Conservation (phyloP, 64 coral and sea anemone species). For the Astreopora myriophthalma region DNA sequence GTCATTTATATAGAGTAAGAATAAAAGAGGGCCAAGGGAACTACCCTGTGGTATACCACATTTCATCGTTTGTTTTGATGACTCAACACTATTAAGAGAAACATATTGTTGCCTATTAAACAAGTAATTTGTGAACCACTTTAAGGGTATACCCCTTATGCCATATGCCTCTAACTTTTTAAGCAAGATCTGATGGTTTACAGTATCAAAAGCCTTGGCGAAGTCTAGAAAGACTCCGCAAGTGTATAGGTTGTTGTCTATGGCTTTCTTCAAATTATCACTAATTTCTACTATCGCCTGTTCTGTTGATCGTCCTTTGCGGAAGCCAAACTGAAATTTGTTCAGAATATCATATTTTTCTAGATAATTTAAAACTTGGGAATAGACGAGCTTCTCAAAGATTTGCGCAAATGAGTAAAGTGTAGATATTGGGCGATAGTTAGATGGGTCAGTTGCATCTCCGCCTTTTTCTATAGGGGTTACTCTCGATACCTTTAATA, state of each 20-base stretch:
- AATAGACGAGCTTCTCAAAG: slow-evolving; percentile 53
- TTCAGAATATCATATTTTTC: slow-evolving; percentile 8
- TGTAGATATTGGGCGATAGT: slow-evolving; percentile 44
- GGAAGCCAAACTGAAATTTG: slow-evolving; percentile 8
- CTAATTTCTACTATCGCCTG: slow-evolving; percentile 44
- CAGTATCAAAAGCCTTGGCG: slow-evolving; percentile 51
- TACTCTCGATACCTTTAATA: not conserved
- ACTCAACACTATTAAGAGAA: not conserved
- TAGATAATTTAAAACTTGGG: slow-evolving; percentile 22
- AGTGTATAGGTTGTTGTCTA: slow-evolving; percentile 37
- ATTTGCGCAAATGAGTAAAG: slow-evolving; percentile 45
- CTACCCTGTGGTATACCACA: slow-evolving; percentile 55
- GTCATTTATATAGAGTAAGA: slow-evolving; percentile 42
- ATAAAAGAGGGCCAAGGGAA: not conserved
- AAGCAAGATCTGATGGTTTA: slow-evolving; percentile 38
- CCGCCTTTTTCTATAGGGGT: not conserved
- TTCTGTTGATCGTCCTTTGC: slow-evolving; percentile 28
- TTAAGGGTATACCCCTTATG: not conserved
- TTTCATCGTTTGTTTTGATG: slow-evolving; percentile 3
- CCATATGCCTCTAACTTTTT: slow-evolving; percentile 41
- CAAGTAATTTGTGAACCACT: slow-evolving; percentile 49
- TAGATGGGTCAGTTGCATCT: not conserved
- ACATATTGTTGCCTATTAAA: slow-evolving; percentile 41
- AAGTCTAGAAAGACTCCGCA: slow-evolving; percentile 17
- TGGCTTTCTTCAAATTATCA: slow-evolving; percentile 22